Percentiles rank a stretch among this genome's conserved stretches.
Conservation (phyloP, 2,888 invertebrate species). For the Xanthia togata region DNA sequence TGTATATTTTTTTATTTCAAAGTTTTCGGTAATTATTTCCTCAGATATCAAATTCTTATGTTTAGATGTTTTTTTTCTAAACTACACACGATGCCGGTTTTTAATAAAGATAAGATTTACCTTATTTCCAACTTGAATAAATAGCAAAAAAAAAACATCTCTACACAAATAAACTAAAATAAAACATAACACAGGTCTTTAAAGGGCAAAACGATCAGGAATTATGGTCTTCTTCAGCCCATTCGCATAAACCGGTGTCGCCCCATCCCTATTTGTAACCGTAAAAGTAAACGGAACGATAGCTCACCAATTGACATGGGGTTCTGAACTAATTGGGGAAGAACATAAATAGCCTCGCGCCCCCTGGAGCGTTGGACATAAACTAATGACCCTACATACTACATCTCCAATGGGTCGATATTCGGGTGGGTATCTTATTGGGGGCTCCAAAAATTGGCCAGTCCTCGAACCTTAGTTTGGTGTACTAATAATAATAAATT, state of each 20-base stretch:
- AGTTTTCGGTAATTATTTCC: neutral
- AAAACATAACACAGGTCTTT: too few species aligned
- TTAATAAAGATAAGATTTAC: too few species aligned
- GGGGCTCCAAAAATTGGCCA: neutral
- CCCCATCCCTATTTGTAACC: neutral
- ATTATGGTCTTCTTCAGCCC: neutral
- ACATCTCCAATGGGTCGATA: constrained; percentile 15
- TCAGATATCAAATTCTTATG: neutral
- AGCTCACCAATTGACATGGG: constrained; percentile 48
- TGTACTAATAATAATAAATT: neutral
- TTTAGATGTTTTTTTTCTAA: too few species aligned
- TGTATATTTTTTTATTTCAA: too few species aligned
- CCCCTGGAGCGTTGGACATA: constrained; percentile 5
- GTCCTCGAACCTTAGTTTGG: neutral
- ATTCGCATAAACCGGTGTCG: neutral
- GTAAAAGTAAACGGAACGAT: constrained; percentile 13
- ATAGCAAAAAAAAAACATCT: too few species aligned
- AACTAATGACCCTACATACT: constrained; percentile 35
- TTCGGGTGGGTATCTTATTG: neutral
- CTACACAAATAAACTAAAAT: too few species aligned
- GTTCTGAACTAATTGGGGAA: constrained; percentile 47
- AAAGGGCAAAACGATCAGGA: neutral
- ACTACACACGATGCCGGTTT: too few species aligned
- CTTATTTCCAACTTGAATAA: too few species aligned
- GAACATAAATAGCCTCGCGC: constrained; percentile 40